Evolutionary conservation across 2,797 vertebrate genomes (phyloP).

Genomic region (Balearica regulorum): DNA sequence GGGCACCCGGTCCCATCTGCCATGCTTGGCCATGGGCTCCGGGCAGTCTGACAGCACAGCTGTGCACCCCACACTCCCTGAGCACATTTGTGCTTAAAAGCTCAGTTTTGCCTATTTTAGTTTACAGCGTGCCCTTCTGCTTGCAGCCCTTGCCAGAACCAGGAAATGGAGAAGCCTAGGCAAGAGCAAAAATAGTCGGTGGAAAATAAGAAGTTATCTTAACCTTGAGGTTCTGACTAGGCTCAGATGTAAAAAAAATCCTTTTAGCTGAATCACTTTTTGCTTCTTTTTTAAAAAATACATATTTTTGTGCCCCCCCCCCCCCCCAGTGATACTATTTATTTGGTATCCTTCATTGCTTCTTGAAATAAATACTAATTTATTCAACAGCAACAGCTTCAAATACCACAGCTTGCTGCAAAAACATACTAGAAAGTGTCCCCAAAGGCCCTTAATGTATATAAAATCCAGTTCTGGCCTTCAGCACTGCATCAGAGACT

Average conservation of each 20-base stretch:
- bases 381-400: slow-evolving; percentile 37
- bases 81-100: slow-evolving; percentile 14
- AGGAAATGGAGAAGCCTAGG: not conserved
- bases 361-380: slow-evolving; percentile 38
- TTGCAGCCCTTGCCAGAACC: slow-evolving; percentile 25
- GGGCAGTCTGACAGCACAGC: slow-evolving; percentile 50
- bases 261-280: not conserved
- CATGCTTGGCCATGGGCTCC: not conserved
- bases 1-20: slow-evolving; percentile 47
- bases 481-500: slow-evolving; percentile 20
- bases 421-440: not conserved
- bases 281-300: not conserved
- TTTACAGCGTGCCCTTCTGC: not conserved
- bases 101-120: slow-evolving; percentile 22
- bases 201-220: not conserved
- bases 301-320: not conserved
- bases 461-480: slow-evolving; percentile 21
- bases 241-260: not conserved
- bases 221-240: not conserved
- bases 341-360: slow-evolving; percentile 11
- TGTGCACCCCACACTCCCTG: slow-evolving; percentile 10
- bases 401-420: slow-evolving; percentile 8
- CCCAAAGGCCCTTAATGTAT: slow-evolving; percentile 15
- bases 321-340: not conserved
- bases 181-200: not conserved